Base-by-base conservation (phyloP, 2,113 vertebrate genomes). In the Plectropomus leopardus region DNA sequence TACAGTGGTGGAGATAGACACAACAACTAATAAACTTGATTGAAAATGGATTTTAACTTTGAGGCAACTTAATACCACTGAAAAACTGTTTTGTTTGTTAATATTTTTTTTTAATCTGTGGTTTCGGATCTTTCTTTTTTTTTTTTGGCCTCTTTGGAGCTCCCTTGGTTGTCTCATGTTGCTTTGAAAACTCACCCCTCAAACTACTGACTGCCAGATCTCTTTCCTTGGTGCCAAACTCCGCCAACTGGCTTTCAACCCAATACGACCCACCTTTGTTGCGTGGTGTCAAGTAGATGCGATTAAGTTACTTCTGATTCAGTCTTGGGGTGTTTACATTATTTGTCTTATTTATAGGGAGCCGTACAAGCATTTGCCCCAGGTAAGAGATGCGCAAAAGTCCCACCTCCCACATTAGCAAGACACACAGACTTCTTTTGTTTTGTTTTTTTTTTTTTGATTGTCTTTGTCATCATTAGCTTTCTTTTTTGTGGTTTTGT, bases 81-180 rank as follows among this genome's bases (percentile, higher is more conserved):
- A 42, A 21, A 30, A 15, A 9, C 5, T 55, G 7, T 8, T 15
- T 40, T 17, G 7, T 17, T 57, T 23, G 19, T 60, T 9, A 40
- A 40, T 40, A 40, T 40, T 40, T 40, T 40, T 23, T 1, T 21
- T 50, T 17, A 28, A n/a, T 53, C 47, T 58, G 40, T 57, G 53
- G 34, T 55, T 68, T 68, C 2, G 2, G 68, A 28, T 40, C 14
- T 40, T 26, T 40, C 14, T 40, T 26, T 50, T 28, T 28, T 19
- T 36, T n/a, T 42, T 59, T 6, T 40, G 58, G 28, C 61, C 64
- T 82, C 53, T 32, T 42, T 63, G 30, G 57, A 53, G 36, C 32
- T 67, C 23, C 51, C 23, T 64, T 45, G 2, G 28, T 47, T 24
- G 73, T 81, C 76, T 85, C 69, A 53, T 34, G 76, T 82, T 84